Evolutionary conservation across 1,140 invertebrate species (phyloP).

Genomic region (Megathymus violae): DNA sequence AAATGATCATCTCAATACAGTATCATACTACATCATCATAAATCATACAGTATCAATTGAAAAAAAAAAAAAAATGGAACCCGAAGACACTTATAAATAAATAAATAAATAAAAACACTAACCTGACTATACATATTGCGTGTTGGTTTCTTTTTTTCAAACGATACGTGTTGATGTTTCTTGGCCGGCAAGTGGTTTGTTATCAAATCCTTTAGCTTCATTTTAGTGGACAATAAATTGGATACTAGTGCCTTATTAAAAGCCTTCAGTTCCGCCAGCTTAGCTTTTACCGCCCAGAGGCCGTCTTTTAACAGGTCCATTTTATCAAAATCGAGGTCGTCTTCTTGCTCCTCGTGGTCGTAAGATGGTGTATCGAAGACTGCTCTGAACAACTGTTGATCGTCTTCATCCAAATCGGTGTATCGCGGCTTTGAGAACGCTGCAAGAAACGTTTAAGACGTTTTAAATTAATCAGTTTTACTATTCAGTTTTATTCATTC

Average conservation of each 20-base stretch:
- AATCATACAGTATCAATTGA: too few relatives aligned
- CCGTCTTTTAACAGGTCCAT: constrained; percentile 68
- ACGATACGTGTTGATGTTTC: constrained; percentile 54
- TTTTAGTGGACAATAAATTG: constrained; percentile 63
- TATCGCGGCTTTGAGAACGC: constrained; percentile 55
- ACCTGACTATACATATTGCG: constrained; percentile 38
- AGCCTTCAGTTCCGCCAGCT: constrained; percentile 67
- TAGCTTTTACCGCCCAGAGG: constrained; percentile 68
- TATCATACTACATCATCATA: too few relatives aligned
- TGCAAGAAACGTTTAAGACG: too few relatives aligned
- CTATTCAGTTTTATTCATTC: too few relatives aligned
- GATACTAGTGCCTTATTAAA: constrained; percentile 71
- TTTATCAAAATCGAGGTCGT: constrained; percentile 52
- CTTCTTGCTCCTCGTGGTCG: constrained; percentile 57
- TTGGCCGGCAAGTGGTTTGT: constrained; percentile 47
- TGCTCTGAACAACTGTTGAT: constrained; percentile 61
- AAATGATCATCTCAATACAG: too few relatives aligned
- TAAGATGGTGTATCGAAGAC: constrained; percentile 69
- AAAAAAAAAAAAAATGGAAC: too few relatives aligned
- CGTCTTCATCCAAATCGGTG: constrained; percentile 66
- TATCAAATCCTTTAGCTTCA: constrained; percentile 68
- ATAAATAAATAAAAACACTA: too few relatives aligned
- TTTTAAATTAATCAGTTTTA: too few relatives aligned
- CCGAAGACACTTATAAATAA: too few relatives aligned
- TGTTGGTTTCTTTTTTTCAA: constrained; percentile 57